Percentiles rank a stretch among this genome's conserved stretches.
Evolutionary conservation across 2,888 invertebrate genomes (phyloP).

Genomic region (Synanthedon vespiformis): DNA sequence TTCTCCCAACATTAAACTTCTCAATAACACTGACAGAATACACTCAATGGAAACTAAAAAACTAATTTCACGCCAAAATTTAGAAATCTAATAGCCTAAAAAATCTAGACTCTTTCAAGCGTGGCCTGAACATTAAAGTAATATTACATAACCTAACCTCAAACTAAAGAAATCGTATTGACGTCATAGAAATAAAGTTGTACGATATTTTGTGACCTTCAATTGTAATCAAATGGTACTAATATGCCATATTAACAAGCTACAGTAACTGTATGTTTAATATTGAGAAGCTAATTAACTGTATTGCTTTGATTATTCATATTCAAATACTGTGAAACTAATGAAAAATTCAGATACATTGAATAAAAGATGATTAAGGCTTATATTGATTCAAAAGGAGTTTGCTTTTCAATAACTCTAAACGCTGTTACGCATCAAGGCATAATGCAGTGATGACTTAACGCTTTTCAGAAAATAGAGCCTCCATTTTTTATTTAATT

Average conservation of each 20-base stretch:
- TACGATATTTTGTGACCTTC: slow-evolving; percentile 10
- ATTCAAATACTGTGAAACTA: too few relatives aligned
- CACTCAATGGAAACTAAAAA: too few relatives aligned
- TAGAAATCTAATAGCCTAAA: too few relatives aligned
- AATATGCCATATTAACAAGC: slow-evolving; percentile 15
- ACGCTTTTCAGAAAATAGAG: slow-evolving; percentile 6
- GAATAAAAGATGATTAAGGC: not conserved
- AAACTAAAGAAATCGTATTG: slow-evolving; percentile 25
- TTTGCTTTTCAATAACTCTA: not conserved
- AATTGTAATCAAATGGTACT: slow-evolving; percentile 5
- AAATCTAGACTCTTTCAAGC: too few relatives aligned
- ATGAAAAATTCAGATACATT: not conserved
- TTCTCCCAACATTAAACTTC: not conserved
- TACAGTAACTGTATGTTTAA: not conserved
- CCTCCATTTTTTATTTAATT: not conserved
- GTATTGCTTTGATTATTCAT: too few relatives aligned
- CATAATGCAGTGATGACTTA: slow-evolving; percentile 51
- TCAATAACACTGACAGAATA: not conserved
- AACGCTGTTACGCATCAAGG: slow-evolving; percentile 23
- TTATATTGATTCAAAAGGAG: not conserved
- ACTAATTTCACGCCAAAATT: too few relatives aligned
- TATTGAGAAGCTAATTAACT: too few relatives aligned
- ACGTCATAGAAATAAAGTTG: slow-evolving; percentile 24
- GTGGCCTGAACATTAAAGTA: not conserved
- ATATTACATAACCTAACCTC: slow-evolving; percentile 61